phyloP scores from a whole-genome alignment of 2,797 vertebrate species.

The Champsocephalus esox region DNA sequence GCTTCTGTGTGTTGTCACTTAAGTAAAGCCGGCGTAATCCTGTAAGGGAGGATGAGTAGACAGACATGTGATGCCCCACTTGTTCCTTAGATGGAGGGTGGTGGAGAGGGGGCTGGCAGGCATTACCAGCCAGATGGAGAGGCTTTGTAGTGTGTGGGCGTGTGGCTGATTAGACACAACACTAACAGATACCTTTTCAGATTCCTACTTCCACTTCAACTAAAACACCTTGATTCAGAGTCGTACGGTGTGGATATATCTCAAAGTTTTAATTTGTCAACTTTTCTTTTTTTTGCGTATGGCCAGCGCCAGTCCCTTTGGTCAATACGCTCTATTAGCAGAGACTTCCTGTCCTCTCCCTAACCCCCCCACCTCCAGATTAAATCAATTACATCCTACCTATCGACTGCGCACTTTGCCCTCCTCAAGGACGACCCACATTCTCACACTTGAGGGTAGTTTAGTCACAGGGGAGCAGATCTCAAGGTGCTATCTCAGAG shows the following conservation, averaged over 20 bases:
- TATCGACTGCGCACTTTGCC: constrained; percentile 70
- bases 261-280: constrained; percentile 8
- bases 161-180: constrained; percentile 50
- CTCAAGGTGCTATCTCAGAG: background rate
- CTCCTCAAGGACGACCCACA: constrained; percentile 79
- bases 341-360: constrained; percentile 68
- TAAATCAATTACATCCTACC: constrained; percentile 75
- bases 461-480: background rate
- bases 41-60: constrained; percentile 83
- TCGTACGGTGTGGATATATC: background rate
- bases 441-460: constrained; percentile 12
- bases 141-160: constrained; percentile 71
- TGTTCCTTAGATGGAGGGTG: constrained; percentile 72
- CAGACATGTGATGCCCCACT: constrained; percentile 82
- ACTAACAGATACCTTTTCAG: constrained; percentile 19
- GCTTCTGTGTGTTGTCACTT: constrained; percentile 69
- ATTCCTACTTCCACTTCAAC: background rate
- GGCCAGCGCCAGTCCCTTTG: constrained; percentile 28
- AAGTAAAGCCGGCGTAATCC: constrained; percentile 83
- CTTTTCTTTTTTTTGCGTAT: background rate
- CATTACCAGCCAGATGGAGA: constrained; percentile 77
- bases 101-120: constrained; percentile 43
- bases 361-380: constrained; percentile 72
- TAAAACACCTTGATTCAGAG: background rate
- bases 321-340: constrained; percentile 78